Conservation (phyloP, 1,140 invertebrate genomes). For the Metopolophium dirhodum region DNA sequence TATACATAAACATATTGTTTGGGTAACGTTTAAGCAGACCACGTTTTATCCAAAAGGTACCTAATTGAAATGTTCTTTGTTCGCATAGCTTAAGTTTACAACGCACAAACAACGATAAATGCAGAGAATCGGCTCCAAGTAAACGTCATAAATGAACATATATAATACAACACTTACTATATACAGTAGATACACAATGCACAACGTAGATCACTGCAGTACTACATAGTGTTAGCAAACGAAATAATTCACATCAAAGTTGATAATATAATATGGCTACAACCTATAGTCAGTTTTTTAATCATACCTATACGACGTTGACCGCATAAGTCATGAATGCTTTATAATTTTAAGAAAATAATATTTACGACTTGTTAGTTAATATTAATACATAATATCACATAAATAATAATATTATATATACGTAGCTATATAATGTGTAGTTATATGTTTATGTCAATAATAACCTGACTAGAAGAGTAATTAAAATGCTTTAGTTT, state of each 20-base stretch:
- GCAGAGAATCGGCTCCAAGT: not conserved
- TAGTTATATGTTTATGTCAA: too few species aligned
- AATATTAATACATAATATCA: too few species aligned
- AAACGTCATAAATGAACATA: not conserved
- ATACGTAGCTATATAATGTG: too few species aligned
- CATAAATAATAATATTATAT: too few species aligned
- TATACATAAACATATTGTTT: not conserved
- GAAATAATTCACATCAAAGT: not conserved
- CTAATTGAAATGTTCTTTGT: constrained; percentile 42
- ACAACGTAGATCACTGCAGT: not conserved
- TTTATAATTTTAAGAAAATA: too few species aligned
- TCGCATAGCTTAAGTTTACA: not conserved
- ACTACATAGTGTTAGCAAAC: not conserved
- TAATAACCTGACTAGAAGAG: too few species aligned
- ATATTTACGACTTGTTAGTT: too few species aligned
- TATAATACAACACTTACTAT: not conserved
- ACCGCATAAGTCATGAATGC: too few species aligned
- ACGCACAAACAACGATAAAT: not conserved
- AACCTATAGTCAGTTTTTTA: too few species aligned
- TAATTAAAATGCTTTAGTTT: too few species aligned
- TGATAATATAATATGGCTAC: too few species aligned
- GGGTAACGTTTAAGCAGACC: constrained; percentile 9
- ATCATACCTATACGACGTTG: too few species aligned
- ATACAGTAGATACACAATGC: not conserved
- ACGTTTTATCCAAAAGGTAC: constrained; percentile 20